Evolutionary conservation across 1,140 invertebrate species (phyloP), one percentile per base, ranked within the genome.

Genomic region (Tetraneura akinire): DNA sequence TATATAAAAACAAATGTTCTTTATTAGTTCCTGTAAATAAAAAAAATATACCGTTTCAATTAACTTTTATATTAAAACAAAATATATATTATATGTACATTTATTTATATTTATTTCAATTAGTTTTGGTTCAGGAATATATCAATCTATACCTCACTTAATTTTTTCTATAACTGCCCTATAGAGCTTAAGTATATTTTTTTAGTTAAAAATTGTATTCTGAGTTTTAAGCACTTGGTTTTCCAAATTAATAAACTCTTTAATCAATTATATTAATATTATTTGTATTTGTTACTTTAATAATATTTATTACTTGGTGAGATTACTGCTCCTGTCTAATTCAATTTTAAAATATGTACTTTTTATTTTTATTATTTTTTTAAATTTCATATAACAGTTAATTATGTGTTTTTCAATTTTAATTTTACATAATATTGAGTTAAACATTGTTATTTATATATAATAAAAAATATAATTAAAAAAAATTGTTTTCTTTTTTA

Each of bases 11-110:
- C 47, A 78, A 78, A 60, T 29, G 18, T 37, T 37, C 18, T 78
- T 47, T 21, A 60, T 78, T 78, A 78, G 74, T 78, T 78, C 74
- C 74, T 78, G 74, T 78, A 78, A 78, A 78, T 76, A 76, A 76
- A 57, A 23, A 55, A 26, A 23, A 57, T 62, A 78, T 60, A n/a
- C 55, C 1, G 73, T 78, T 78, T 78, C 16, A 1, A 62, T 57
- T 78, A 62, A 60, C n/a, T 55, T 74, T 76, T 55, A 57, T 78
- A 78, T 78, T 45, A 62, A 60, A 60, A 57, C 45, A 32, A 60
- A 57, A 78, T 78, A 62, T 76, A 78, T 37, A n/a, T n/a, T n/a
- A n/a, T n/a, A n/a, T 60, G 14, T 45, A 60, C 13, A 60, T 18
- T 10, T 78, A 42, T 78, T 78, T 49, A 70, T 71, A 9, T 71